Base-by-base conservation (phyloP, 2,888 invertebrate species). In the Folsomia manolachei region DNA sequence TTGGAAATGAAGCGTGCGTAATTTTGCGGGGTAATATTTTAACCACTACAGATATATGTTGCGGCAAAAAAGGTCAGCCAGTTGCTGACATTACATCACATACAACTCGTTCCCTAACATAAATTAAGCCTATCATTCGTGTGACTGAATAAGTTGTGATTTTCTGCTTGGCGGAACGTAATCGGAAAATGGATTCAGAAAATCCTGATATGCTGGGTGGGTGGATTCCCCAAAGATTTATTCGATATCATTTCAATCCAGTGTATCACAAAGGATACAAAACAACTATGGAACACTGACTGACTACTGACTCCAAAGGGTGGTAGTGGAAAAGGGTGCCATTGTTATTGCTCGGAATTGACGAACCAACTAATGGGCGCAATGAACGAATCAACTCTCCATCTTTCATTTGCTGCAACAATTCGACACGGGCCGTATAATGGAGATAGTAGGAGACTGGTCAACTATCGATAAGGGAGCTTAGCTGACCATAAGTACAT, bases 151-250 rank as follows among this genome's bases (percentile, higher is more conserved):
- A 39, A 39, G 39, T 39, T 26, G 23, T 24, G 67, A 67, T 67
- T 67, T 67, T 67, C 67, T 24, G 67, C 56, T 26, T 67, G 56
- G 26, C 53, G 67, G 27, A 67, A 56, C 53, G 26, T 67, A 67
- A 67, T 67, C 60, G 26, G 51, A 24, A 19, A 19, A 27, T n/a
- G 24, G 67, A 64, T 64, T 23, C 2, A 21, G 51, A 18, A 66
- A 14, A n/a, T n/a, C n/a, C n/a, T 27, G 11, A 18, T 26, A 64
- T 27, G 27, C 39, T 39, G 9, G n/a, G n/a, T n/a, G n/a, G 4
- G 21, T 60, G 60, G n/a, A 60, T 39, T 14, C 14, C 60, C 4
- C 60, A 23, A 9, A 62, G 62, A 62, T 62, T 62, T 62, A 62
- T 62, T 23, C 62, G 23, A 25, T 62, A 25, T 62, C 21, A 2